Conservation (phyloP, 2,888 invertebrate species). For the Neoitamus cyanurus region DNA sequence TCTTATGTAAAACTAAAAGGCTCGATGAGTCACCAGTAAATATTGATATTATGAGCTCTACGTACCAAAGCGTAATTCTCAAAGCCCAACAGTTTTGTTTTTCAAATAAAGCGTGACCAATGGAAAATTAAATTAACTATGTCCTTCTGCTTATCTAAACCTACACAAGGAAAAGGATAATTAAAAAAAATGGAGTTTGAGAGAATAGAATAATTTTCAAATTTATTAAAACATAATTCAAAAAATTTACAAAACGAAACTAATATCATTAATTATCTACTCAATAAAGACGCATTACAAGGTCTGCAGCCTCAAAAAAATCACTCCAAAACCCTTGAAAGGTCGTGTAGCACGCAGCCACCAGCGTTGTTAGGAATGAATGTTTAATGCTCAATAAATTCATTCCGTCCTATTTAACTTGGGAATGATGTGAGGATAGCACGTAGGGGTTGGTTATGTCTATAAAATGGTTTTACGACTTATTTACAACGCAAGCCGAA, state of each 20-base stretch:
- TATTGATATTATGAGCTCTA: too few species aligned
- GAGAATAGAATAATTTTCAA: too few species aligned
- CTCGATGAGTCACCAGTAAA: too few species aligned
- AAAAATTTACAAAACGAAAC: background rate
- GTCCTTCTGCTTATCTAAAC: too few species aligned
- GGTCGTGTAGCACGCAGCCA: background rate
- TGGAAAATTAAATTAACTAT: too few species aligned
- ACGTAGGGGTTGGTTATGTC: background rate
- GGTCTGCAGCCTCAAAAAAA: background rate
- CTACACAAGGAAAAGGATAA: too few species aligned
- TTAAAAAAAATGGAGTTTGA: too few species aligned
- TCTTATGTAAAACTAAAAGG: too few species aligned
- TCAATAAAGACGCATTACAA: background rate
- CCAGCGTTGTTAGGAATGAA: background rate
- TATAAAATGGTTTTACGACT: background rate
- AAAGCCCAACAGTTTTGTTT: too few species aligned
- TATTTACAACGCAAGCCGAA: background rate
- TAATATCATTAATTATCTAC: background rate
- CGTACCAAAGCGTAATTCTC: too few species aligned
- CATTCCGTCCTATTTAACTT: background rate
- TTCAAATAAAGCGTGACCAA: too few species aligned
- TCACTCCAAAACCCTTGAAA: background rate
- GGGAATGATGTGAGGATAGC: background rate
- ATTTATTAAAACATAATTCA: background rate
- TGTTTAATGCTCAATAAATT: constrained; percentile 7